Conservation (phyloP, 1,140 invertebrate genomes). For the Lethocerus indicus region DNA sequence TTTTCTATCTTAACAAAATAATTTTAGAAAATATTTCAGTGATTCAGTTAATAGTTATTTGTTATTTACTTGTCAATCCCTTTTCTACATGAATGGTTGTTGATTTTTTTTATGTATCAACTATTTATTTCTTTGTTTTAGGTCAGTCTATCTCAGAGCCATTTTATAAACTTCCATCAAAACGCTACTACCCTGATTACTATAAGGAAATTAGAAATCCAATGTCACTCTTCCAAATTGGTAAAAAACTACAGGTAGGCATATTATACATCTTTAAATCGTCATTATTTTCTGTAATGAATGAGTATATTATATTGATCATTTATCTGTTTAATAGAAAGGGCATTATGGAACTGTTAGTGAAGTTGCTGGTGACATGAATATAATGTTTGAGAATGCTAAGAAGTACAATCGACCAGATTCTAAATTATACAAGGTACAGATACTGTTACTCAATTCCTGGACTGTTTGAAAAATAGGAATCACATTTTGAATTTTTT, state of each 20-base stretch:
- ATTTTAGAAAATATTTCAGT: neutral
- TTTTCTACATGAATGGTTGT: slow-evolving; percentile 6
- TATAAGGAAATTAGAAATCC: slow-evolving; percentile 95
- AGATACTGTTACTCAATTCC: neutral
- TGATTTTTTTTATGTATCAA: slow-evolving; percentile 1
- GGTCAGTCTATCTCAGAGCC: slow-evolving; percentile 66
- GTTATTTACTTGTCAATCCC: neutral
- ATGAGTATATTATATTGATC: neutral
- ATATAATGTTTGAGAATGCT: slow-evolving; percentile 97
- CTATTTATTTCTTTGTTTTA: slow-evolving; percentile 18
- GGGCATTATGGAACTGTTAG: slow-evolving; percentile 71
- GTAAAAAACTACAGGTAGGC: slow-evolving; percentile 66
- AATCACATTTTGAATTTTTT: too few species aligned
- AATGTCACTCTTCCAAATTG: slow-evolving; percentile 84
- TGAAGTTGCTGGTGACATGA: slow-evolving; percentile 86
- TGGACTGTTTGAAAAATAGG: too few species aligned
- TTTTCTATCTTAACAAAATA: too few species aligned
- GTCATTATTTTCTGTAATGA: neutral
- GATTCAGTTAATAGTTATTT: neutral
- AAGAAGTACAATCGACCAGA: slow-evolving; percentile 84
- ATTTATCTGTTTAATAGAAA: slow-evolving; percentile 26
- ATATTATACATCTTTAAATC: slow-evolving; percentile 6
- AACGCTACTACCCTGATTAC: slow-evolving; percentile 86
- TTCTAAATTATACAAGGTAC: slow-evolving; percentile 72
- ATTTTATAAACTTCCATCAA: slow-evolving; percentile 83